Percentiles rank a stretch among this genome's conserved stretches.
These are phyloP conservation scores for Augochlorella aurata DNA, from an alignment of 2,888 invertebrate genomes.

Conservation along the genomic window DNA sequence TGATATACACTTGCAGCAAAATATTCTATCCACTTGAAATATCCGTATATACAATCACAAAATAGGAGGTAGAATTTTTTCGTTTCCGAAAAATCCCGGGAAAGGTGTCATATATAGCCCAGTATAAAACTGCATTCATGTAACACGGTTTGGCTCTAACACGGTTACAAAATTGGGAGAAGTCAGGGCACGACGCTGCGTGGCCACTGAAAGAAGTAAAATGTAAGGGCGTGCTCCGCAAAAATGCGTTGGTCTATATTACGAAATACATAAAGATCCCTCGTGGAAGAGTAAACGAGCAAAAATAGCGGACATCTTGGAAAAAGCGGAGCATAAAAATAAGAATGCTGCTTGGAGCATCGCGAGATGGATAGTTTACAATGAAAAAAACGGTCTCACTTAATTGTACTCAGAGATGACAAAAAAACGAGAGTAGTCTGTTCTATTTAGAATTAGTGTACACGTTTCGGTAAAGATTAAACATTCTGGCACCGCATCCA, in stretches of 20 bases:
- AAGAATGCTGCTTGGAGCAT: background rate
- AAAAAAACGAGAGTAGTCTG: background rate
- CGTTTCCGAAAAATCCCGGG: background rate
- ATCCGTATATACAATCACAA: background rate
- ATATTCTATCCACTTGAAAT: background rate
- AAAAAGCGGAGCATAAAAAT: background rate
- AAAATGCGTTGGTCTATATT: background rate
- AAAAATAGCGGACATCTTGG: background rate
- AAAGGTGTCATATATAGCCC: background rate
- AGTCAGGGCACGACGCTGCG: background rate
- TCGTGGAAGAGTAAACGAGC: background rate
- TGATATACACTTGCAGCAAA: background rate
- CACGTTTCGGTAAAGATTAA: too few species aligned
- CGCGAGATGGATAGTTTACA: background rate
- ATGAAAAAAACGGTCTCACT: background rate
- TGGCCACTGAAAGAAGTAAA: background rate
- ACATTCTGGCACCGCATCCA: too few species aligned
- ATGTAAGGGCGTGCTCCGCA: background rate
- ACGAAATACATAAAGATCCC: slow-evolving; percentile 1
- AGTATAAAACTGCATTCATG: background rate
- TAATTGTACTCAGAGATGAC: background rate
- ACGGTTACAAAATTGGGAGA: background rate
- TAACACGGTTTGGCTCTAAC: background rate
- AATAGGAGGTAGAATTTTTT: background rate
- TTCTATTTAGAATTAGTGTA: background rate